Evolutionary conservation across 2,888 invertebrate species (phyloP), one percentile per base, ranked within the genome.

Genomic region (Plebejus anna): DNA sequence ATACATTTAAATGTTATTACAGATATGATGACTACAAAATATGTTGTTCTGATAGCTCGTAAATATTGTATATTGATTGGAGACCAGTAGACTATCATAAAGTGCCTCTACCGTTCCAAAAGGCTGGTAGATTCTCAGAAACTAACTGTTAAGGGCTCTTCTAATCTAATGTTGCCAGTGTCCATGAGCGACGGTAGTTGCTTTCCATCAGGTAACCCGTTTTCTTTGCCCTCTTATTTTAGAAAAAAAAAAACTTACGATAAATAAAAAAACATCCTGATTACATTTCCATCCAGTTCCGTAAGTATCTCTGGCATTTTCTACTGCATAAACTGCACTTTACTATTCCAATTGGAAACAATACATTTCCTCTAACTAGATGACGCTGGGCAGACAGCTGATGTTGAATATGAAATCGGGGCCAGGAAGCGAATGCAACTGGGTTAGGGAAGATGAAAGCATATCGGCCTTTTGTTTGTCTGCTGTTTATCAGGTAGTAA

Each of bases 401-500:
- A 66, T 16, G 66, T 66, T 61, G 28, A 28, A 66, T 36, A 66
- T 5, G 66, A 36, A 66, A 66, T 66, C 32, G 11, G 66, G 66
- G 32, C 5, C 32, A 36, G 66, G 66, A 66, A 66, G 16, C 66
- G 66, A 36, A 16, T 66, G 66, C 66, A 66, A 66, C 66, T 66
- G 66, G 66, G 66, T 36, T 36, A 11, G 1, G 13, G 13, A 66
- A 66, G 66, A 66, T 66, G 66, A 66, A 66, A 66, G 66, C 66
- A 36, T 66, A 66, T 66, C 66, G 32, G 66, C 16, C 66, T 66
- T 66, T 66, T 66, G 66, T 66, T 61, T 61, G 36, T 13, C 66
- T 32, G 11, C 66, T 66, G 66, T 66, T 36, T 66, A 66, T 66
- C 66, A 36, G 66, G 32, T 66, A 66, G 66, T 32, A 32, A 4